A percentile compares a stretch with the other conserved stretches of the same genome.
These are phyloP conservation scores for Amiota communis DNA, from an alignment of 2,888 invertebrate genomes.

Conservation along the genomic window DNA sequence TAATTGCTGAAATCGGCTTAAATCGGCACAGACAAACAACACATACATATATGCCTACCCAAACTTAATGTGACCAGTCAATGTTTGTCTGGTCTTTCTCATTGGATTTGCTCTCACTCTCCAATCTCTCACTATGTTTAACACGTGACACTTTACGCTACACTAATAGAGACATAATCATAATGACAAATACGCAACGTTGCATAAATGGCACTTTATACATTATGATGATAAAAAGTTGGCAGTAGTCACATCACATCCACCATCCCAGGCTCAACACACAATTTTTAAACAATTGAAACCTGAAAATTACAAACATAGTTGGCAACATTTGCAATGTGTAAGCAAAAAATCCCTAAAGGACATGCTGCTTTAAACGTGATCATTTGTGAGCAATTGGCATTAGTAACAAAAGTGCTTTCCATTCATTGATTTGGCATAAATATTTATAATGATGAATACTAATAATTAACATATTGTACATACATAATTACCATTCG, in stretches of 20 bases:
- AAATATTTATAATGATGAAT: background rate
- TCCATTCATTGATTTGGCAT: background rate
- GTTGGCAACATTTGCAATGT: conserved; percentile 47
- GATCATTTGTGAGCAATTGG: conserved; percentile 3
- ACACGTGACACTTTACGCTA: conserved; percentile 51
- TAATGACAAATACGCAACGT: conserved; percentile 51
- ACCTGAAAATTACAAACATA: conserved; percentile 16
- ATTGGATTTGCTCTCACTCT: conserved; percentile 15
- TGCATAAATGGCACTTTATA: conserved; percentile 50
- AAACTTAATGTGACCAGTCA: background rate
- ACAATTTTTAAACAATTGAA: conserved; percentile 35
- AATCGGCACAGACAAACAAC: conserved; percentile 45
- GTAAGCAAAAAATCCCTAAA: background rate
- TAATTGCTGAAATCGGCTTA: conserved; percentile 70
- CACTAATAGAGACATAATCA: conserved; percentile 52
- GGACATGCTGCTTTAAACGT: conserved; percentile 8
- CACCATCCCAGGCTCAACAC: background rate
- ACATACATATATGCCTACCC: conserved; percentile 3
- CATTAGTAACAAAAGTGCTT: background rate
- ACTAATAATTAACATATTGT: background rate
- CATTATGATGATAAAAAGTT: background rate
- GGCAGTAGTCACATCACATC: background rate
- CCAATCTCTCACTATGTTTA: conserved; percentile 34
- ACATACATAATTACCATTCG: background rate
- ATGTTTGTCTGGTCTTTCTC: no score